A percentile compares a stretch with the other conserved stretches of the same genome.
These are phyloP conservation scores for Drosophila chauvacae DNA, from an alignment of 1,140 invertebrate species.

Conservation along the genomic window DNA sequence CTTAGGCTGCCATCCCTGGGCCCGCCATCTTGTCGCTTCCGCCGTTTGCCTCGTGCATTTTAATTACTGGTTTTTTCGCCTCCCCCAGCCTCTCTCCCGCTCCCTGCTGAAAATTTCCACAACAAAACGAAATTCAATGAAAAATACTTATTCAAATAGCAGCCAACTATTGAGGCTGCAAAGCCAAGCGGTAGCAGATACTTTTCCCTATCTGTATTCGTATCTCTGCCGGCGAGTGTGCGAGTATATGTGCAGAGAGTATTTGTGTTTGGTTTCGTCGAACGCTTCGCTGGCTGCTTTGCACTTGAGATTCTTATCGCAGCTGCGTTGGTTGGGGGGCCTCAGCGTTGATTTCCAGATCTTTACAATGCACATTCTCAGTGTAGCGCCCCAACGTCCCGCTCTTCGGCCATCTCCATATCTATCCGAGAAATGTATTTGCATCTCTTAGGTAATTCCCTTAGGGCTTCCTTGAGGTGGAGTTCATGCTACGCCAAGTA, in stretches of 20 bases:
- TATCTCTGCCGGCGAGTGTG: constrained; percentile 19
- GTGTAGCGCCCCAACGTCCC: background rate
- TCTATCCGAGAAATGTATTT: constrained; percentile 15
- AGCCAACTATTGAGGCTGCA: constrained; percentile 74
- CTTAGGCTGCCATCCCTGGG: background rate
- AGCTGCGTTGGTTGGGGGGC: constrained; percentile 23
- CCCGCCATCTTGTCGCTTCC: constrained; percentile 74
- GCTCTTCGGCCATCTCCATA: background rate
- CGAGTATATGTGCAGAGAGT: constrained; percentile 3
- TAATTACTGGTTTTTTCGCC: constrained; percentile 66
- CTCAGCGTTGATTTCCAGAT: constrained; percentile 72
- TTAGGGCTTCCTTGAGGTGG: background rate
- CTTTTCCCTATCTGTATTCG: constrained; percentile 37
- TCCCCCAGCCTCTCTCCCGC: background rate
- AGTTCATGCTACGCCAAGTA: constrained; percentile 1
- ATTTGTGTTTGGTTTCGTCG: constrained; percentile 67
- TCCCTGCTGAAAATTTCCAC: constrained; percentile 69
- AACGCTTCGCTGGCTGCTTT: constrained; percentile 78
- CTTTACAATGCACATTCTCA: constrained; percentile 71
- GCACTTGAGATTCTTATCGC: constrained; percentile 81
- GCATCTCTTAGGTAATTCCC: constrained; percentile 28
- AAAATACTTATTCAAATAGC: constrained; percentile 81
- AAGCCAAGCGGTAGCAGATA: constrained; percentile 69
- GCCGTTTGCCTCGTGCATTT: constrained; percentile 79
- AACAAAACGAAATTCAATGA: constrained; percentile 80